Base-by-base conservation (phyloP, 2,888 invertebrate species). In the Mesodorylaimus sp. region DNA sequence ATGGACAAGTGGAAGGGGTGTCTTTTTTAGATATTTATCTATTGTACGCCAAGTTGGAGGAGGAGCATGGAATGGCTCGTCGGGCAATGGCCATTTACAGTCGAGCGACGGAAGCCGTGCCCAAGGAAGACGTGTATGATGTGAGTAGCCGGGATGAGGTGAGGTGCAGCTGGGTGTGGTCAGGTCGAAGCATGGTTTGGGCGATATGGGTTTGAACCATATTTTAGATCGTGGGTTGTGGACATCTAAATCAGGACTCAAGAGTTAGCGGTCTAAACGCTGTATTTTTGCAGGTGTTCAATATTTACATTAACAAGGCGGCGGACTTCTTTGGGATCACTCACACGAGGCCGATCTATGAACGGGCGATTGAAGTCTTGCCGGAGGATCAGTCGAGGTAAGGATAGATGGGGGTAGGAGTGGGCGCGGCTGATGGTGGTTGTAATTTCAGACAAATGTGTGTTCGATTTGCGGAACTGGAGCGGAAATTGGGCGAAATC, bases 31-130 rank as follows among this genome's bases (percentile, higher is more conserved):
- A 67, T 16, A 79, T 99, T 58, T 99, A 86, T 69, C 71, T 99
- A 53, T 70, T 99, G 3, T 99, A 95, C 72, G 95, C 95, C 1
- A 93, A 95, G 71, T 71, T 97, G 61, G 97, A 99, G 72, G 97
- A 99, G 70, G 88, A 97, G 57, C 84, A 93, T 71, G 97, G 97
- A 1, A 76, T 95, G 67, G 89, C 95, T 0, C 75, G 93, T 56
- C 93, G 95, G 70, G 95, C 95, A 3, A 93, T 97, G 91, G 81
- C 84, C n/a, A 91, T 97, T 0, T 99, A 97, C 70, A 93, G 95
- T 68, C 75, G 91, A 56, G 89, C 93, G 1, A 87, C 91, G 2
- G 78, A 78, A 60, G 85, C 85, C 19, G 95, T 99, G 32, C 77
- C 83, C 28, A 81, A 82, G 23, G 83, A 87, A 60, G 84, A 97